phyloP scores from a whole-genome alignment of 2,888 invertebrate genomes.

The Phortica okadai region DNA sequence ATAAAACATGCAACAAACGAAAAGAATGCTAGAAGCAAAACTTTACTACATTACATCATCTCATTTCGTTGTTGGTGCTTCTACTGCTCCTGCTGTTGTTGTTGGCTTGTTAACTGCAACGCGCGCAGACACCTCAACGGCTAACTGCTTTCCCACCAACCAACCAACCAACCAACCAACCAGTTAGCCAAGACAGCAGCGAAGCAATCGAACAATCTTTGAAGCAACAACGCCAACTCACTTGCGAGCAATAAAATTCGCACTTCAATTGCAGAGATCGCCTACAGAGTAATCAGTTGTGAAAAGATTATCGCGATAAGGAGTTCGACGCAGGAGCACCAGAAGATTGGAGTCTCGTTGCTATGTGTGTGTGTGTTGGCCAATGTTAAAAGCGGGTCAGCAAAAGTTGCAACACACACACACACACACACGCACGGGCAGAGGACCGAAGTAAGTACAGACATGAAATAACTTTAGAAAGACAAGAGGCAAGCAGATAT shows the following conservation, averaged over 20 bases:
- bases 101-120: background rate
- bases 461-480: no score
- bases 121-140: background rate
- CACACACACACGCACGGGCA: constrained; percentile 1
- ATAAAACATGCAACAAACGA: constrained; percentile 32
- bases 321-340: constrained; percentile 52
- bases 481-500: no score
- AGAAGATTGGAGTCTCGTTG: constrained; percentile 17
- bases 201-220: background rate
- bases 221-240: background rate
- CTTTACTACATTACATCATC: background rate
- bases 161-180: background rate
- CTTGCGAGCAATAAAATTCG: constrained; percentile 54
- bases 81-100: background rate
- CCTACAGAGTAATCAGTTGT: constrained; percentile 71
- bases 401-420: constrained; percentile 4
- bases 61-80: background rate
- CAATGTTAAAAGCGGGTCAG: constrained; percentile 32
- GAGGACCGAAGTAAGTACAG: constrained; percentile 17
- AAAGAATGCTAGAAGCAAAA: background rate
- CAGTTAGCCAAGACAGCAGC: background rate
- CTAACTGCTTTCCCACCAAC: background rate
- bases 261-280: constrained; percentile 72
- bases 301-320: constrained; percentile 72
- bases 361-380: constrained; percentile 10